These are phyloP conservation scores for Chrosomus eos DNA, from an alignment of 2,797 vertebrate genomes.

Conservation along the genomic window DNA sequence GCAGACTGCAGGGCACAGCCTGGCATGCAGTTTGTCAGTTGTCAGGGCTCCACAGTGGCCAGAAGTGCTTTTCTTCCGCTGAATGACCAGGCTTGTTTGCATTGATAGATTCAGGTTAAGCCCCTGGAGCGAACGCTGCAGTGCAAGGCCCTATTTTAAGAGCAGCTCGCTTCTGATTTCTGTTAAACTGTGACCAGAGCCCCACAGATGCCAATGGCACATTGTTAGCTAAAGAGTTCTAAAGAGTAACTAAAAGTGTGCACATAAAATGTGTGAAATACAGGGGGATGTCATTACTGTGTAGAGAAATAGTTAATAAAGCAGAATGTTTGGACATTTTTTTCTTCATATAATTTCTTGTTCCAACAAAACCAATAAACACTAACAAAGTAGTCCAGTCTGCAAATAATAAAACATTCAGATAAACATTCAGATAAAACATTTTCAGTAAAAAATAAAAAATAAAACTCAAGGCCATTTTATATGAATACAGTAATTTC, in stretches of 20 bases:
- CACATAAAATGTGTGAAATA: neutral
- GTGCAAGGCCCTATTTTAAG: constrained; percentile 34
- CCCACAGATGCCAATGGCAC: neutral
- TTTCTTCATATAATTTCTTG: too few species aligned
- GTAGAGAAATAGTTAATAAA: neutral
- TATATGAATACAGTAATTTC: too few species aligned
- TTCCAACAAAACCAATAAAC: too few species aligned
- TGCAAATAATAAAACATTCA: too few species aligned
- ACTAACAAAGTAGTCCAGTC: too few species aligned
- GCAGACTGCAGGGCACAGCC: neutral
- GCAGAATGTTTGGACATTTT: too few species aligned
- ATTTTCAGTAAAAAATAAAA: too few species aligned
- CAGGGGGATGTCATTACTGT: neutral
- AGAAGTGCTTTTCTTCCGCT: constrained; percentile 48
- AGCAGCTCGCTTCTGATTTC: constrained; percentile 34
- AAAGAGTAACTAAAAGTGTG: too few species aligned
- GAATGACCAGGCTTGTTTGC: constrained; percentile 38
- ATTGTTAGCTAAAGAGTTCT: neutral
- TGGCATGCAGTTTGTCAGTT: neutral
- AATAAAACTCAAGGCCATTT: too few species aligned
- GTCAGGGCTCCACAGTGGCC: constrained; percentile 30
- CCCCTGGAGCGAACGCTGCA: constrained; percentile 43
- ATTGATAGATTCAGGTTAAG: constrained; percentile 59
- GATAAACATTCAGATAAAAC: too few species aligned
- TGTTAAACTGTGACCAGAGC: constrained; percentile 29